Evolutionary conservation across 2,113 vertebrate genomes (phyloP), one percentile per base, ranked within the genome.

Genomic region (Aspidoscelis tigris): DNA sequence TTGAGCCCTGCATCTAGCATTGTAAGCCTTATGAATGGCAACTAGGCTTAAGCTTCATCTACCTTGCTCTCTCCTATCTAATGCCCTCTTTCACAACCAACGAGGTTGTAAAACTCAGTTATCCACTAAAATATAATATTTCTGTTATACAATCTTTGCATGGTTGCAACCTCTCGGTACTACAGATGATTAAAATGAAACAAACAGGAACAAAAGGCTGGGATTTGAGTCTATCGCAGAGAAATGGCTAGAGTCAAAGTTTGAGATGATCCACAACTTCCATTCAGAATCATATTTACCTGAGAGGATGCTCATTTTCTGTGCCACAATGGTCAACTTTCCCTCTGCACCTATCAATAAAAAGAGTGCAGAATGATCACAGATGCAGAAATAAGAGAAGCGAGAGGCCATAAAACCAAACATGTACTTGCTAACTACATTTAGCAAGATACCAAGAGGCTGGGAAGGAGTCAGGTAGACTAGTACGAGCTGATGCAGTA

Each of bases 271-370:
- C 80, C 47, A 78, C 21, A 78, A 53, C 9, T 82, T 83, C 82
- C 66, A 80, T 70, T 65, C 4, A 74, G n/a, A 50, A 50, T 50
- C 0, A 76, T 50, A 26, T 64, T 84, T 95, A 99, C 99, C 99
- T 96, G 99, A 99, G 89, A 99, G 96, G 70, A 99, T 97, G 9
- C 97, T 99, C 86, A 98, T 98, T 95, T 99, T 99, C 94, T 99
- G 99, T 85, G 97, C 97, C 70, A 98, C 96, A 80, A 97, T 90
- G 0, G 98, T 98, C 73, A 99, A 97, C 87, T 99, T 99, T 70
- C 98, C 99, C 86, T 99, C 99, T 0, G 98, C 98, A 58, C 99
- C 99, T 99, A 94, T n/a, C 66, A 88, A 87, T 61, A 83, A 90
- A 84, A 85, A 90, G 70, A 86, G 77, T 26, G 90, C 47, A 44